phyloP scores from a whole-genome alignment of 1,140 invertebrate species.

The Nephila pilipes region DNA sequence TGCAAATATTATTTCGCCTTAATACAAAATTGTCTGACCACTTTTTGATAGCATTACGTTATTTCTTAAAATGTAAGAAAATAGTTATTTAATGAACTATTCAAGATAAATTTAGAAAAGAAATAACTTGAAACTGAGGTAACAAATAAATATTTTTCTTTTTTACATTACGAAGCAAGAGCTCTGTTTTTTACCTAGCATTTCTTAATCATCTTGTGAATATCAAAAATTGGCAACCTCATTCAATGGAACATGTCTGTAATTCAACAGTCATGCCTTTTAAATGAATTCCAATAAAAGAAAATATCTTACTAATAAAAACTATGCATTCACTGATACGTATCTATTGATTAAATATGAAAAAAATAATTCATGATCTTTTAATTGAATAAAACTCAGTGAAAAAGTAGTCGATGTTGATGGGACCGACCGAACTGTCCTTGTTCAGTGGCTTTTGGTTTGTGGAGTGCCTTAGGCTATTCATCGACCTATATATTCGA shows the following conservation, averaged over 20 bases:
- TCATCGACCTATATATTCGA: slow-evolving; percentile 59
- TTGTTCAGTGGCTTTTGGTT: slow-evolving; percentile 34
- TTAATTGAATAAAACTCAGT: slow-evolving; percentile 18
- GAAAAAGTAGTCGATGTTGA: slow-evolving; percentile 15
- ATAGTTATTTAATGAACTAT: no score
- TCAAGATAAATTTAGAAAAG: not conserved
- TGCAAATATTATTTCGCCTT: no score
- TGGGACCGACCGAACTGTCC: slow-evolving; percentile 25
- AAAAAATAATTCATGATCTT: slow-evolving; percentile 36
- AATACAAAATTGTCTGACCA: no score
- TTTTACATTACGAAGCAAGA: not conserved
- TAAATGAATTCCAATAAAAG: not conserved
- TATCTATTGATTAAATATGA: not conserved
- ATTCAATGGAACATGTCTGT: not conserved
- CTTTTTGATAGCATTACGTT: no score
- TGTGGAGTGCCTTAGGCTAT: not conserved
- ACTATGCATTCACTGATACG: not conserved
- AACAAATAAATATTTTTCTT: not conserved
- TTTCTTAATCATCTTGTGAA: not conserved
- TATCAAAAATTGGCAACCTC: not conserved
- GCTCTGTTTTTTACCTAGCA: not conserved
- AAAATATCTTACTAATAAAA: not conserved
- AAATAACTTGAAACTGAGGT: not conserved
- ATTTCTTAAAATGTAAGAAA: no score
- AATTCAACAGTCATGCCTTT: not conserved